phyloP scores from a whole-genome alignment of 2,797 vertebrate species.

The Mormyrops attenuatus region DNA sequence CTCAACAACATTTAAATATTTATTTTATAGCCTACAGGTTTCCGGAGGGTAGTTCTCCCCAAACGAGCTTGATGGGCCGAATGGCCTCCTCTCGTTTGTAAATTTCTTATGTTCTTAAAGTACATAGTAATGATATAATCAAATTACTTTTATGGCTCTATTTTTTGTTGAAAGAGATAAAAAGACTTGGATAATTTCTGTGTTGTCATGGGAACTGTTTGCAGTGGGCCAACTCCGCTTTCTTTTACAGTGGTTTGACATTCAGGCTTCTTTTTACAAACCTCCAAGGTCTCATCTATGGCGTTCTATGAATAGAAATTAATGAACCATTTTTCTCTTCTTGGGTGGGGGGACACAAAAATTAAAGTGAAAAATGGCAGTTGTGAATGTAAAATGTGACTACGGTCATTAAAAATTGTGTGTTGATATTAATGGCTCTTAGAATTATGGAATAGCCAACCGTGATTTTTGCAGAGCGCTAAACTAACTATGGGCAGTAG shows the following conservation, averaged over 20 bases:
- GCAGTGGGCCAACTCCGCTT: neutral
- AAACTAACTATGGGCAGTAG: neutral
- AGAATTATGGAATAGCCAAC: neutral
- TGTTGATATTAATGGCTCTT: neutral
- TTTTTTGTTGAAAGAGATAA: conserved; percentile 8
- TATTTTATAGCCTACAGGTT: neutral
- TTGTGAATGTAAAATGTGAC: neutral
- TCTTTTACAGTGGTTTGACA: neutral
- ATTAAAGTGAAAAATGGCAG: neutral
- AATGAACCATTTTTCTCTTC: neutral
- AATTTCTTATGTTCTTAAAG: neutral
- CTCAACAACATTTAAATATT: neutral
- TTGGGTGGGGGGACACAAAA: neutral
- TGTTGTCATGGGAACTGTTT: conserved; percentile 34
- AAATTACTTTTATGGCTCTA: neutral
- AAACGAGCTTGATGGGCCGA: too few species aligned
- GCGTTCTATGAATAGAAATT: neutral
- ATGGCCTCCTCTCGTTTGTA: too few species aligned
- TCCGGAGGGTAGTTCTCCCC: neutral
- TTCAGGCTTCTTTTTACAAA: neutral
- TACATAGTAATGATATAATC: neutral
- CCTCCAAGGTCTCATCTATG: neutral
- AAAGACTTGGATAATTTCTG: conserved; percentile 20
- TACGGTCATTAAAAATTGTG: neutral
- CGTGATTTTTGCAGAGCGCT: neutral